Conservation (phyloP, 2,797 vertebrate genomes). For the Acipenser transmontanus region DNA sequence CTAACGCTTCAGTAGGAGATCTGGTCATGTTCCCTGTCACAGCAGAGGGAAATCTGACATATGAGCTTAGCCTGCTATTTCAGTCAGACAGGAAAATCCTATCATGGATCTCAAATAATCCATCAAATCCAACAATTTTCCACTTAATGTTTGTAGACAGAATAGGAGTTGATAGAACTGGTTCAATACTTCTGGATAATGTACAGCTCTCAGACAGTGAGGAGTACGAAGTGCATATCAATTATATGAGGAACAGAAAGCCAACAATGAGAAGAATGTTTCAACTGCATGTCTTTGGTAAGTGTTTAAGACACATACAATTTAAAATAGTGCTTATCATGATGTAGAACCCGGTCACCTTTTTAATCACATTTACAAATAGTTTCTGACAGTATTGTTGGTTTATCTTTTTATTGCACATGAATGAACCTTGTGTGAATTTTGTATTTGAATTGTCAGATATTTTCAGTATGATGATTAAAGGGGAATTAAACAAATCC, state of each 20-base stretch:
- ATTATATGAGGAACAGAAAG: too few species aligned
- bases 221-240: background rate
- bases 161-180: background rate
- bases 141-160: background rate
- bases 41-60: background rate
- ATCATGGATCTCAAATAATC: too few species aligned
- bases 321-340: too few species aligned
- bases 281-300: constrained; percentile 10
- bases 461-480: background rate
- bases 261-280: background rate
- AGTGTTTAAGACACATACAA: background rate
- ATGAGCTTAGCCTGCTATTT: background rate
- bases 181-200: background rate
- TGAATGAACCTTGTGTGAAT: background rate
- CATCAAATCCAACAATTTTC: background rate
- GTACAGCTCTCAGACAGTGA: background rate
- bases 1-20: background rate
- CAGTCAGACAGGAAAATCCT: too few species aligned
- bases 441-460: background rate
- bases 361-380: too few species aligned
- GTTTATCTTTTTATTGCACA: too few species aligned
- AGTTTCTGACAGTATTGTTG: too few species aligned
- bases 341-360: too few species aligned
- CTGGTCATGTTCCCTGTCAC: background rate
- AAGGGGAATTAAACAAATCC: background rate